Evolutionary conservation across 2,888 invertebrate species (phyloP).

Genomic region (Stenodera caucasica): DNA sequence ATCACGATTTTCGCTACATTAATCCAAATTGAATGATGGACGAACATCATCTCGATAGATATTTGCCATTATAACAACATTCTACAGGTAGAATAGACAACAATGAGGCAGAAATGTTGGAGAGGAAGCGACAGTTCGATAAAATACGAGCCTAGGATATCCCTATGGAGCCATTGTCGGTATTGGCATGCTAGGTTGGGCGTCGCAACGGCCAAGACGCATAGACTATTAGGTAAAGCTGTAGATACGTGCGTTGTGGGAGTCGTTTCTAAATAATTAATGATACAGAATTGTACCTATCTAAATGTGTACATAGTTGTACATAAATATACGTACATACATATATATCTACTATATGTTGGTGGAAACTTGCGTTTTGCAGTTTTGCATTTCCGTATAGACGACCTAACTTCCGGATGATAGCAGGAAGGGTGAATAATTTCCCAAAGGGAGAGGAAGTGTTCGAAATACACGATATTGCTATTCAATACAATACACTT

Average conservation of each 20-base stretch:
- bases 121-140: not conserved
- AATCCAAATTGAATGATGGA: not conserved
- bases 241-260: slow-evolving; percentile 45
- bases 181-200: slow-evolving; percentile 19
- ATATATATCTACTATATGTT: not conserved
- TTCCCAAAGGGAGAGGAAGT: not conserved
- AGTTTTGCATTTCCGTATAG: slow-evolving; percentile 3
- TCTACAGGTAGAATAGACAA: not conserved
- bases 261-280: slow-evolving; percentile 44
- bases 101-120: not conserved
- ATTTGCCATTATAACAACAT: not conserved
- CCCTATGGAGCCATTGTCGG: slow-evolving; percentile 37
- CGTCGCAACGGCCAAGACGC: slow-evolving; percentile 34
- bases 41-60: too few species aligned
- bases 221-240: slow-evolving; percentile 46
- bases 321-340: not conserved
- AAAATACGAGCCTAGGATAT: slow-evolving; percentile 21
- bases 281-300: slow-evolving; percentile 18
- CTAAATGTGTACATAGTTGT: too few species aligned
- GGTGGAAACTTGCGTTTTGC: not conserved
- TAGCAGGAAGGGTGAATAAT: not conserved
- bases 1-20: too few species aligned
- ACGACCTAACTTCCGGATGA: not conserved
- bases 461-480: not conserved
- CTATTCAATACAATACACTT: not conserved